Conservation (phyloP, 2,797 vertebrate species). For the Threskiornis aethiopicus region DNA sequence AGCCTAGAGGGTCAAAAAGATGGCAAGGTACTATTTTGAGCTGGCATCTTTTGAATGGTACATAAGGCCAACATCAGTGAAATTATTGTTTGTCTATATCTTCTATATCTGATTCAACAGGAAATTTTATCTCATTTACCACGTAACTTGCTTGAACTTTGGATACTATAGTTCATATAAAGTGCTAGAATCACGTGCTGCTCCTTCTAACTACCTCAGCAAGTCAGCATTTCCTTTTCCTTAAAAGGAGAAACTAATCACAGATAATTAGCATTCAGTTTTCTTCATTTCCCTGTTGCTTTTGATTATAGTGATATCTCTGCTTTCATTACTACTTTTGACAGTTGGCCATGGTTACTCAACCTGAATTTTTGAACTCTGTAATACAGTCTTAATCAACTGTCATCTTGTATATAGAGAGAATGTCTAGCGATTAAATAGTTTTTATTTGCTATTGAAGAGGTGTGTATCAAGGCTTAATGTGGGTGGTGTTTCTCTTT, state of each 20-base stretch:
- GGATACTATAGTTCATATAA: neutral
- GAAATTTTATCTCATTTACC: neutral
- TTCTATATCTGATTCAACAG: neutral
- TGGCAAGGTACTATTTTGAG: neutral
- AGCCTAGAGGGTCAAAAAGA: neutral
- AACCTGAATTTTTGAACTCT: slow-evolving; percentile 11
- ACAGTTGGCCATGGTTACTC: neutral
- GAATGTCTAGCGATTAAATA: neutral
- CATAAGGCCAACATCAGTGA: accelerated
- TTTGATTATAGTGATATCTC: slow-evolving; percentile 26
- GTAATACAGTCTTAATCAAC: neutral
- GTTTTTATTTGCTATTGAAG: neutral
- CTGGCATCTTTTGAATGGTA: neutral
- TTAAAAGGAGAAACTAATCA: neutral
- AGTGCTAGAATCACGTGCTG: neutral
- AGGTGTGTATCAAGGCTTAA: neutral
- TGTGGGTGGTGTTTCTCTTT: neutral
- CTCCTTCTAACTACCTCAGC: neutral
- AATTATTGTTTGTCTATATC: neutral
- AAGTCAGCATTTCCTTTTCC: neutral
- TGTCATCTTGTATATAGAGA: neutral
- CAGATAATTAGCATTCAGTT: neutral
- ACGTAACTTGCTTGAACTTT: neutral
- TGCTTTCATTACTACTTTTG: slow-evolving; percentile 31
- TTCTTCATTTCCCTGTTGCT: neutral